These are phyloP conservation scores for Sorex fumeus DNA, from an alignment of 2,113 vertebrate species.

Conservation along the genomic window DNA sequence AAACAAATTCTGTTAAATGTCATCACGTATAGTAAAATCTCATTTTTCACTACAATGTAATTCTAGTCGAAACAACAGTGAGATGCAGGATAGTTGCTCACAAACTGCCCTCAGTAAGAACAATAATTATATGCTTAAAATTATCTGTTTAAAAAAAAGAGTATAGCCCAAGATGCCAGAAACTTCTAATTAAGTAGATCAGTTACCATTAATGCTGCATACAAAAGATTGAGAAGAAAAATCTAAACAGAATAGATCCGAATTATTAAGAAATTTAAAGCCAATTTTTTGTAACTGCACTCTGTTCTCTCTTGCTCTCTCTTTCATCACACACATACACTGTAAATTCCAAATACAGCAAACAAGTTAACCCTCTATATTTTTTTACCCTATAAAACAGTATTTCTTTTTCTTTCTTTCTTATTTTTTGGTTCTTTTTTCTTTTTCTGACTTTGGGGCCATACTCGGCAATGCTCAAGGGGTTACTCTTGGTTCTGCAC, in stretches of 20 bases:
- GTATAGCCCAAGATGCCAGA: not conserved
- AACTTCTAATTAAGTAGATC: conserved; percentile 30
- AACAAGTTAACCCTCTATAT: conserved; percentile 27
- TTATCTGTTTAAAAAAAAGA: conserved; percentile 14
- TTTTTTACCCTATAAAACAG: too few species aligned
- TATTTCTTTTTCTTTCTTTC: too few species aligned
- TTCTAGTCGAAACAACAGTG: conserved; percentile 1
- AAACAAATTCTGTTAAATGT: conserved; percentile 57
- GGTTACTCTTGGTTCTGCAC: too few species aligned
- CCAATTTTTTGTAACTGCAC: not conserved
- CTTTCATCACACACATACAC: not conserved
- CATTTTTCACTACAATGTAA: conserved; percentile 40
- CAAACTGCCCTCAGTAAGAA: conserved; percentile 57
- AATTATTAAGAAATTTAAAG: conserved; percentile 25
- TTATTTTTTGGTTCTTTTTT: too few species aligned
- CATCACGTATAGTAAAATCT: conserved; percentile 49
- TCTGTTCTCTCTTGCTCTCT: too few species aligned
- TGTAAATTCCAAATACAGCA: conserved; percentile 10
- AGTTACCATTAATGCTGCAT: conserved; percentile 3
- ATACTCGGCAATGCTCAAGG: too few species aligned
- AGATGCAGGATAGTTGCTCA: conserved; percentile 37
- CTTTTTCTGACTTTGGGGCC: too few species aligned
- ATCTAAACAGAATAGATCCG: conserved; percentile 30
- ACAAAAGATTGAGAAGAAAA: not conserved
- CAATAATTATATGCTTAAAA: conserved; percentile 61